Evolutionary conservation across 2,888 invertebrate species (phyloP).

Genomic region (Plagodis pulveraria): DNA sequence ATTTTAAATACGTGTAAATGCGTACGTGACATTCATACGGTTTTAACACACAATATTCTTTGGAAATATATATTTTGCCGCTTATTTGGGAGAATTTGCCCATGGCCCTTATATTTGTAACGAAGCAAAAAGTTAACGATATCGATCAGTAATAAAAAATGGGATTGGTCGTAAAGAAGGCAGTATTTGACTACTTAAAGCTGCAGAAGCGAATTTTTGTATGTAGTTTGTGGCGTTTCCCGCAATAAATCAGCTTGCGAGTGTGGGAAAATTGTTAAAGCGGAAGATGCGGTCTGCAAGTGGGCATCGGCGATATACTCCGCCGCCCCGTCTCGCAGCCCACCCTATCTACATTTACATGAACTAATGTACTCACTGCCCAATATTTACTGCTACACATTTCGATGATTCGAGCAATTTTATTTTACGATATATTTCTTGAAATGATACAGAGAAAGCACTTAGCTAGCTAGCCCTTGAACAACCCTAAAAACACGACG

Average conservation of each 20-base stretch:
- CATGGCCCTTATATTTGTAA: conserved; percentile 41
- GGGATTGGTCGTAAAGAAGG: conserved; percentile 69
- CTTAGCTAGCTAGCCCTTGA: conserved; percentile 26
- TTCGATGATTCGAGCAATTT: conserved; percentile 20
- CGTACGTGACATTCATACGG: conserved; percentile 34
- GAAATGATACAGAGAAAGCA: conserved; percentile 16
- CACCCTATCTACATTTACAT: conserved; percentile 42
- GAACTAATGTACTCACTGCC: conserved; percentile 19
- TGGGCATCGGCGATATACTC: conserved; percentile 58
- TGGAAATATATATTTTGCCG: conserved; percentile 23
- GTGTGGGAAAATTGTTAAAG: conserved; percentile 65
- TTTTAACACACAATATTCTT: conserved; percentile 23
- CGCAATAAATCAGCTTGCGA: conserved; percentile 70
- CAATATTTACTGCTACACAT: conserved; percentile 24
- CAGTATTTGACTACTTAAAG: conserved; percentile 62
- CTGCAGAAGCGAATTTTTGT: conserved; percentile 61
- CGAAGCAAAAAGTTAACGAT: conserved; percentile 58
- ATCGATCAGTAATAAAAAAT: conserved; percentile 69
- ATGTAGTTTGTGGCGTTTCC: conserved; percentile 59
- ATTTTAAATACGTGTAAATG: conserved; percentile 23
- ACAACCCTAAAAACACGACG: conserved; percentile 45
- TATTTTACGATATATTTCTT: conserved; percentile 14
- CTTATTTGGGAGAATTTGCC: conserved; percentile 25
- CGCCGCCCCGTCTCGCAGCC: conserved; percentile 23
- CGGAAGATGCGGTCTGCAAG: conserved; percentile 63